Percentiles rank a stretch among this genome's conserved stretches.
Evolutionary conservation across 2,888 invertebrate species (phyloP).

Genomic region (Opisthograptis luteolata): DNA sequence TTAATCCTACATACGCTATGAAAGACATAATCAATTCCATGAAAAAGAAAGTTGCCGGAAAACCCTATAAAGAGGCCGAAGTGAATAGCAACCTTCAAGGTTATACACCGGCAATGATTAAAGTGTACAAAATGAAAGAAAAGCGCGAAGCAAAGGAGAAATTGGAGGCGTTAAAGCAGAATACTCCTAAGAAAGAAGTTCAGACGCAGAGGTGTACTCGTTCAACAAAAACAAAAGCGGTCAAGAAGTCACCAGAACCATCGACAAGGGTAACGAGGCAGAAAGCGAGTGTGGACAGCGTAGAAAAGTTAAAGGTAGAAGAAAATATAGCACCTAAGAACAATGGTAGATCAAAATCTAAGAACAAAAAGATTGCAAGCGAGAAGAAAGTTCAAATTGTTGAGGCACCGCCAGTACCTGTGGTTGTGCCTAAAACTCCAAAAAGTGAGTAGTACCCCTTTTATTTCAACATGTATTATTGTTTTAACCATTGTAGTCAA

Average conservation of each 20-base stretch:
- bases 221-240: constrained; percentile 38
- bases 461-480: too few relatives aligned
- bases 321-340: constrained; percentile 35
- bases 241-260: constrained; percentile 19
- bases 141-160: constrained; percentile 73
- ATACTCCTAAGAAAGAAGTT: constrained; percentile 47
- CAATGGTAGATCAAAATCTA: constrained; percentile 45
- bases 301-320: constrained; percentile 36
- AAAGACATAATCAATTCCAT: constrained; percentile 86
- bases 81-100: constrained; percentile 62
- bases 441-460: constrained; percentile 51
- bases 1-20: constrained; percentile 90
- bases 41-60: constrained; percentile 78
- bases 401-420: constrained; percentile 14
- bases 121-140: constrained; percentile 74
- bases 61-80: constrained; percentile 57
- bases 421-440: constrained; percentile 26
- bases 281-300: constrained; percentile 43
- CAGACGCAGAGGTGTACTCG: constrained; percentile 52
- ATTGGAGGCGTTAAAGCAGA: constrained; percentile 55
- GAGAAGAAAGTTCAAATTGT: constrained; percentile 49
- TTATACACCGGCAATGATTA: constrained; percentile 85
- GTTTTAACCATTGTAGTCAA: too few relatives aligned
- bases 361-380: constrained; percentile 38
- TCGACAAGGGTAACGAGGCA: constrained; percentile 46